Base-by-base conservation (phyloP, 2,888 invertebrate species). In the Antheraea yamamai region DNA sequence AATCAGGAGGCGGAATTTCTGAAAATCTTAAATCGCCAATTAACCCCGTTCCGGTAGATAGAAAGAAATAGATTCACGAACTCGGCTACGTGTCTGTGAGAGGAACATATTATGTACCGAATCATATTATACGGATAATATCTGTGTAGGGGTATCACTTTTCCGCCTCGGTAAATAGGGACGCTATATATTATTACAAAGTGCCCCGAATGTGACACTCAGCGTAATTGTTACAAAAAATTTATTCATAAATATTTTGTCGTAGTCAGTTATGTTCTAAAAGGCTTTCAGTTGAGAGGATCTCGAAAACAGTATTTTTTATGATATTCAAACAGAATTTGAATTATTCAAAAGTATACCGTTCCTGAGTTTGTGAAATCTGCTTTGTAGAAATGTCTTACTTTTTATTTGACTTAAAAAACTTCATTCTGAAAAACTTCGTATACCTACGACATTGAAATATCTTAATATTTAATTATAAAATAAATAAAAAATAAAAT, bases 71-170 rank as follows among this genome's bases (percentile, higher is more conserved):
- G 16, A 7, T 66, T 30, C 23, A 66, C 16, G 64, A 66, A 66
- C 64, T 30, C 14, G 47, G 52, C 39, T 75, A 58, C 75, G 70
- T 47, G 30, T 58, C 75, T 75, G 73, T 52, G 4, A 47, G 20
- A 66, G 30, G 26, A 76, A 76, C 74, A 71, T 74, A 77, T 76
- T 77, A 78, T 78, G 78, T 78, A 75, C 73, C 76, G 77, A 78
- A 80, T 79, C 77, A 76, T 77, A 78, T 75, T 75, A 73, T 73
- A 61, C 70, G 70, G 73, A 73, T 75, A 35, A 73, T 75, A 73
- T 75, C 75, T 73, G 68, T 70, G 73, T 70, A 47, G 73, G 52
- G 73, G 71, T 68, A 73, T 58, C 47, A 70, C 47, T 73, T 70
- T 75, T 73, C 75, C 75, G 75, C 64, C 73, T 75, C 39, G 16